Conservation (phyloP, 2,797 vertebrate species). For the Typhlichthys subterraneus region DNA sequence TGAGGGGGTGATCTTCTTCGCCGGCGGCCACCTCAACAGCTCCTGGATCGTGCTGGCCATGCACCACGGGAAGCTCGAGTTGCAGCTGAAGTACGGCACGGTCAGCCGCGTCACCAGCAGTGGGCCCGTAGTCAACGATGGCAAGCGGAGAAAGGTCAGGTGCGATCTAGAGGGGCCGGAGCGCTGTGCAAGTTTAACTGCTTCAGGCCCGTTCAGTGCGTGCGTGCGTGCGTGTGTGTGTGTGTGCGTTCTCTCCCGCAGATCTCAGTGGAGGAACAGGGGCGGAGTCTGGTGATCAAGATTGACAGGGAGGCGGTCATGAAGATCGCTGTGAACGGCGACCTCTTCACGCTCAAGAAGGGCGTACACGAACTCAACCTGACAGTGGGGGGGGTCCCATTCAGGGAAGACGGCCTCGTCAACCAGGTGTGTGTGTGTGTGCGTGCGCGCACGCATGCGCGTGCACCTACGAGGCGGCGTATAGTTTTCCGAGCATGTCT, state of each 20-base stretch:
- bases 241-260: slow-evolving; percentile 42
- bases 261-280: slow-evolving; percentile 95
- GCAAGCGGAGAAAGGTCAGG: slow-evolving; percentile 92
- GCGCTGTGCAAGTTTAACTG: not conserved
- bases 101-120: slow-evolving; percentile 92
- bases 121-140: slow-evolving; percentile 87
- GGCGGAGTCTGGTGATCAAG: slow-evolving; percentile 89
- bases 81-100: slow-evolving; percentile 88
- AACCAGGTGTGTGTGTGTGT: slow-evolving; percentile 77
- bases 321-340: slow-evolving; percentile 93
- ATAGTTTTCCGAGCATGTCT: not conserved
- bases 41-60: slow-evolving; percentile 92
- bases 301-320: slow-evolving; percentile 95
- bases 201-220: not conserved
- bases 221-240: not conserved
- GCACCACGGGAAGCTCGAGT: slow-evolving; percentile 88
- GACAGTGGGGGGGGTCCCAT: slow-evolving; percentile 93
- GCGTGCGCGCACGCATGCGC: not conserved
- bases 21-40: slow-evolving; percentile 89
- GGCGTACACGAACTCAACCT: slow-evolving; percentile 94
- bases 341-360: slow-evolving; percentile 87
- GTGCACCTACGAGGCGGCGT: slow-evolving; percentile 47
- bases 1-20: slow-evolving; percentile 96
- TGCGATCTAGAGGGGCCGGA: not conserved
- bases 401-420: slow-evolving; percentile 86